Base-by-base conservation (phyloP, 1,140 invertebrate genomes). In the Pantala flavescens region DNA sequence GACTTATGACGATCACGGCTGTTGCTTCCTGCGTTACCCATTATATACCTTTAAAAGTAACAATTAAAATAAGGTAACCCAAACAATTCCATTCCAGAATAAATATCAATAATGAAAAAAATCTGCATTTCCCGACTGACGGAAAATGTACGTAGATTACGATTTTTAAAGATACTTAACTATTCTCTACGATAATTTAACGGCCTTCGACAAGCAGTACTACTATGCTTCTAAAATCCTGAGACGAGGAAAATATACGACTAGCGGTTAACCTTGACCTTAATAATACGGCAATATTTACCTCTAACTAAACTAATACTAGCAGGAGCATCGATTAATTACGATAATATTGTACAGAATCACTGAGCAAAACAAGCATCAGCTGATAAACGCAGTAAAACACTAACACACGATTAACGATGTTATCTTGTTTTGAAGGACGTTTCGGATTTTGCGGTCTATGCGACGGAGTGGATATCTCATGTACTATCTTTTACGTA, bases 1-100 rank as follows among this genome's bases (percentile, higher is more conserved):
- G 86, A 86, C 79, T 88, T 87, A 75, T 88, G 87, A 79, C 90
- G 87, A 78, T 90, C 85, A 75, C 87, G 84, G 77, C 87, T 87
- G 78, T 82, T 84, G 77, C 90, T 91, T 71, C 90, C 89, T 74
- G 90, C 90, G 81, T 92, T 92, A 73, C 90, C 91, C 91, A 92
- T 92, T 12, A 43, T 77, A 7, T 63, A 63, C n/a, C 49, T 36
- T 63, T 16, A 63, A 63, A 14, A 19, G 49, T 7, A 21, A 63
- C n/a, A 5, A 19, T 14, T 63, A 19, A 14, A 63, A 19, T 16
- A 19, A 63, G 14, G 12, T 12, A 63, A 63, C 5, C 5, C 49
- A 63, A 3, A 3, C 12, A 63, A 3, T 7, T 19, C 12, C 49
- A 21, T 21, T 7, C n/a, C 2, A 3, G 49, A 36, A 9, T 36